phyloP scores from a whole-genome alignment of 2,797 vertebrate species.

The Capromys pilorides region DNA sequence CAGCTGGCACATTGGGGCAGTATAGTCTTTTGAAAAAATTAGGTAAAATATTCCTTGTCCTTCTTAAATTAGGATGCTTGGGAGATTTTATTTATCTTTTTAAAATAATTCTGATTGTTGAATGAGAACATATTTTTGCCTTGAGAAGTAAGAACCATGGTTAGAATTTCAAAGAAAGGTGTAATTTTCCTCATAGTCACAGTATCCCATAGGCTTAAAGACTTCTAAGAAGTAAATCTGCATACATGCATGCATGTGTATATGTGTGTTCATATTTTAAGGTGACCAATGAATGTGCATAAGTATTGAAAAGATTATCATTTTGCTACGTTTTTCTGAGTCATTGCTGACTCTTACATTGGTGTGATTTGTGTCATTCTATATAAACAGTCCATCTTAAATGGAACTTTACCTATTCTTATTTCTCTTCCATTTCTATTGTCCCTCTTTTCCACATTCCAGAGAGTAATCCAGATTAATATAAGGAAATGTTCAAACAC shows the following conservation, averaged over 20 bases:
- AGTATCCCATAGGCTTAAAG: neutral
- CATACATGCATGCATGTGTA: neutral
- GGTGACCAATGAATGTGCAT: neutral
- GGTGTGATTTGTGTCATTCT: neutral
- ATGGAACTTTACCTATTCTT: conserved; percentile 23
- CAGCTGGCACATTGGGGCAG: neutral
- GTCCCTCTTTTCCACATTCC: neutral
- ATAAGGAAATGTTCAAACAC: neutral
- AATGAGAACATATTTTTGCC: conserved; percentile 25
- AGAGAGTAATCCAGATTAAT: conserved; percentile 54
- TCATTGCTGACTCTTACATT: conserved; percentile 8
- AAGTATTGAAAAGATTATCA: conserved; percentile 7
- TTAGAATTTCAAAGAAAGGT: conserved; percentile 3
- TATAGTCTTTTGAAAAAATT: conserved; percentile 5
- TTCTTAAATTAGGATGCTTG: conserved; percentile 34
- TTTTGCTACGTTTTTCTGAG: conserved; percentile 30
- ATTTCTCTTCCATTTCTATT: conserved; percentile 44
- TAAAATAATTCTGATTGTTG: conserved; percentile 22
- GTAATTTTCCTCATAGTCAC: neutral
- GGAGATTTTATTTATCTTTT: neutral
- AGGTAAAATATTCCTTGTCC: neutral
- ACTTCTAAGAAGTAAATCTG: neutral
- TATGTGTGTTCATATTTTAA: conserved; percentile 7
- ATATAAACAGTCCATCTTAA: neutral
- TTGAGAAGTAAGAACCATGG: neutral